phyloP scores from a whole-genome alignment of 2,797 vertebrate genomes.

The Oryzias dopingdopingensis region DNA sequence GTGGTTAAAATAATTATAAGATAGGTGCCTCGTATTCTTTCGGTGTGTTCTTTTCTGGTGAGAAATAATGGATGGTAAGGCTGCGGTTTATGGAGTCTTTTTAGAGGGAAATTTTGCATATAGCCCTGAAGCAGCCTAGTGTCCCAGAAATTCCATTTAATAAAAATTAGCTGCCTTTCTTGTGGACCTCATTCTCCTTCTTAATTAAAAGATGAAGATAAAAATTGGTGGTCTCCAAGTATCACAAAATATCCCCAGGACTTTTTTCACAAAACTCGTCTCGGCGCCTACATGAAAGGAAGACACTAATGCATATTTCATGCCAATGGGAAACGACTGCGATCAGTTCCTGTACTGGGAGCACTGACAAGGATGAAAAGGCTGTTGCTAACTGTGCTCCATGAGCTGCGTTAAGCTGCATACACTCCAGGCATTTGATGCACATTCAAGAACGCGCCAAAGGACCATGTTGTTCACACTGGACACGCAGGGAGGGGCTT shows the following conservation, averaged over 20 bases:
- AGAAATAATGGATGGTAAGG: slow-evolving; percentile 57
- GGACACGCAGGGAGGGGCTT: no score
- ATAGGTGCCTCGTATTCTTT: slow-evolving; percentile 25
- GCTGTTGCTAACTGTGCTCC: slow-evolving; percentile 49
- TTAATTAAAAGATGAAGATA: slow-evolving; percentile 80
- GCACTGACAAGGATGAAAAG: slow-evolving; percentile 39
- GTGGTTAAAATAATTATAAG: slow-evolving; percentile 44
- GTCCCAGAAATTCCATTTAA: slow-evolving; percentile 82
- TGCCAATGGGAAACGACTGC: slow-evolving; percentile 63
- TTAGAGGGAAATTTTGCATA: slow-evolving; percentile 62
- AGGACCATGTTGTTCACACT: no score
- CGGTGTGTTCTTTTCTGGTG: slow-evolving; percentile 54
- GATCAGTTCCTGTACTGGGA: slow-evolving; percentile 64
- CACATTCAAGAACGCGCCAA: no score
- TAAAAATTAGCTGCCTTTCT: slow-evolving; percentile 77
- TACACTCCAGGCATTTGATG: no score
- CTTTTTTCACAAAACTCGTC: slow-evolving; percentile 64
- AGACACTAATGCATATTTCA: slow-evolving; percentile 75
- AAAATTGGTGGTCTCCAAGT: slow-evolving; percentile 60
- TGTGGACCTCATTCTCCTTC: slow-evolving; percentile 70
- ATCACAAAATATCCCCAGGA: slow-evolving; percentile 74
- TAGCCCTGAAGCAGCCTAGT: slow-evolving; percentile 67
- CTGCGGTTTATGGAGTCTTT: slow-evolving; percentile 41
- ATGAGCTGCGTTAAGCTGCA: slow-evolving; percentile 38
- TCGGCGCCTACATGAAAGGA: slow-evolving; percentile 72